Evolutionary conservation across 2,888 invertebrate genomes (phyloP), one percentile per base, ranked within the genome.

Genomic region (Nomada flava): DNA sequence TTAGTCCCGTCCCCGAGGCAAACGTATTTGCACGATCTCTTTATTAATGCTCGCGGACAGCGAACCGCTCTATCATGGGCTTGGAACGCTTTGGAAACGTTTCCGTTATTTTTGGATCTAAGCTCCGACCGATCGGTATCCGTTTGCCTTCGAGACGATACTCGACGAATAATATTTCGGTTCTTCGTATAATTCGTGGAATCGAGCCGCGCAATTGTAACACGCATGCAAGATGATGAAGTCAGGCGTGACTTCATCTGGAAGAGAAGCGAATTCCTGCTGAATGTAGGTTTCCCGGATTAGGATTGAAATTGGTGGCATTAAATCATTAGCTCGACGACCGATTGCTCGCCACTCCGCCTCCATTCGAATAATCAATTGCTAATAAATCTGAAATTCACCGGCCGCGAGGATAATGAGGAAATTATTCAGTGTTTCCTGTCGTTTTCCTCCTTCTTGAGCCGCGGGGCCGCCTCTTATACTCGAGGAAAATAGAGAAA

Each of bases 371-470:
- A 71, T 42, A 52, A 23, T n/a, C 62, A 55, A 47, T 77, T 77
- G 57, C 72, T 78, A 59, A 64, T 72, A 69, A 67, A 69, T 73
- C 78, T 68, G 59, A 52, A 68, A 72, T 79, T 65, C 50, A 62
- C 15, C 67, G 65, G 36, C 26, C 59, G 15, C 52, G 29, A 57
- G 26, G 63, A 73, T 78, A 60, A 80, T 52, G 63, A 69, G 68
- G 26, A 73, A 72, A 80, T 80, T 68, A 55, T 64, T 64, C 59
- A 18, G 44, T 55, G 57, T 67, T 67, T 72, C 69, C 79, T 57
- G 75, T 55, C 67, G 72, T 65, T 69, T 68, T 53, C 78, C 74
- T 79, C 3, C 15, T 42, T 76, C 74, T 76, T 26, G 55, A 10
- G 20, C 47, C 23, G 55, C 62, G 47, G 53, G 26, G 57, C 11